These are phyloP conservation scores for Salticus scenicus DNA, from an alignment of 2,888 invertebrate genomes.

Conservation along the genomic window DNA sequence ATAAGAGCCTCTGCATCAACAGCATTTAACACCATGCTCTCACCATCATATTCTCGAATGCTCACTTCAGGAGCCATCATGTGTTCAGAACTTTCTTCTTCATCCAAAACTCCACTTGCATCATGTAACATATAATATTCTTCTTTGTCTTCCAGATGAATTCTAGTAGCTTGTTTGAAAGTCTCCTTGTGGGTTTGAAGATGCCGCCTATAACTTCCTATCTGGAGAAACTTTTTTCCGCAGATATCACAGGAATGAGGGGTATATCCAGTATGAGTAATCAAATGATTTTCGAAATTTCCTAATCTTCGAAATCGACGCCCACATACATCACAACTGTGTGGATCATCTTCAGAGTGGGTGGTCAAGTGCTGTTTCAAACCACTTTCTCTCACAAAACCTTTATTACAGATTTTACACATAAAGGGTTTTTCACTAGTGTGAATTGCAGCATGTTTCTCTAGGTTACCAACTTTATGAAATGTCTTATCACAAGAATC, in stretches of 20 bases:
- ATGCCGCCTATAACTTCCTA: conserved; percentile 59
- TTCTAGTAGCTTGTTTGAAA: conserved; percentile 40
- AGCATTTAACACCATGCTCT: conserved; percentile 45
- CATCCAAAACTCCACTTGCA: conserved; percentile 23
- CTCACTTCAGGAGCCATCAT: conserved; percentile 55
- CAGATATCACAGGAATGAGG: conserved; percentile 61
- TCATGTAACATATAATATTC: conserved; percentile 39
- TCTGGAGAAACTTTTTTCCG: conserved; percentile 57
- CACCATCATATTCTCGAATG: conserved; percentile 49
- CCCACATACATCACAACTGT: conserved; percentile 61
- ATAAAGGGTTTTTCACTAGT: conserved; percentile 41
- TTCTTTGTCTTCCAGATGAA: conserved; percentile 38
- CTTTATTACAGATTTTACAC: conserved; percentile 55
- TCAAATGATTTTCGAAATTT: conserved; percentile 65
- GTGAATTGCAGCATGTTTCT: conserved; percentile 59
- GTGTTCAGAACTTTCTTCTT: conserved; percentile 30
- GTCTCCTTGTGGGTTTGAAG: conserved; percentile 48
- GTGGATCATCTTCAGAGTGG: conserved; percentile 59
- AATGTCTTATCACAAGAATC: conserved; percentile 64
- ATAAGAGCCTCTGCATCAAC: conserved; percentile 52
- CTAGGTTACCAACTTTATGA: conserved; percentile 54
- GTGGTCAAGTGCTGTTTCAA: conserved; percentile 54
- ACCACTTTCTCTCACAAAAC: conserved; percentile 59
- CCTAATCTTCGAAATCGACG: conserved; percentile 56
- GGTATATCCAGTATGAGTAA: conserved; percentile 63